phyloP scores from a whole-genome alignment of 2,797 vertebrate genomes.

The Hypotaenidia okinawae region DNA sequence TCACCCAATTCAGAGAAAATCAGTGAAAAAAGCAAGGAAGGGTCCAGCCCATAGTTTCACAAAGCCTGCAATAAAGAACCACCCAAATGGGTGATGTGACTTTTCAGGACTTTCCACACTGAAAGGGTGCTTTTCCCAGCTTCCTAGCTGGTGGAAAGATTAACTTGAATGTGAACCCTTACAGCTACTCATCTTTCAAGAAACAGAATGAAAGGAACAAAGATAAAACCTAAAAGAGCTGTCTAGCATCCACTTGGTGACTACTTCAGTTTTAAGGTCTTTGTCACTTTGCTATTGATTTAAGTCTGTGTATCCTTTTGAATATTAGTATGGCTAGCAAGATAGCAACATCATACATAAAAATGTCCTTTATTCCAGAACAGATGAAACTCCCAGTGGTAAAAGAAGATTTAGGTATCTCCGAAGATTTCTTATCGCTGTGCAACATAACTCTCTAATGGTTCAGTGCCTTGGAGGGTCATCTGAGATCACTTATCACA shows the following conservation, averaged over 20 bases:
- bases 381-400: slow-evolving; percentile 64
- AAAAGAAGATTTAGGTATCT: slow-evolving; percentile 74
- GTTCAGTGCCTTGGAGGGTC: slow-evolving; percentile 74
- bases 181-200: slow-evolving; percentile 53
- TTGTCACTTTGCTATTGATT: slow-evolving; percentile 66
- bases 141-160: slow-evolving; percentile 54
- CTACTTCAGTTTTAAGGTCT: slow-evolving; percentile 58
- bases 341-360: slow-evolving; percentile 72
- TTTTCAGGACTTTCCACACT: slow-evolving; percentile 24
- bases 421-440: slow-evolving; percentile 76
- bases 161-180: slow-evolving; percentile 53
- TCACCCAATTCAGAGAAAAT: neutral
- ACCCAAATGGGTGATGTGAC: neutral
- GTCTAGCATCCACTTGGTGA: slow-evolving; percentile 34
- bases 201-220: slow-evolving; percentile 53
- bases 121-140: slow-evolving; percentile 11
- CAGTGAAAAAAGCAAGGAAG: neutral
- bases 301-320: slow-evolving; percentile 66
- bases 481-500: slow-evolving; percentile 72
- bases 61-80: slow-evolving; percentile 23
- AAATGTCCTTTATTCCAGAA: slow-evolving; percentile 67
- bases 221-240: slow-evolving; percentile 54
- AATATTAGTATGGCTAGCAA: slow-evolving; percentile 71
- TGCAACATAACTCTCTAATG: slow-evolving; percentile 72
- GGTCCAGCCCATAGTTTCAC: neutral